Evolutionary conservation across 2,888 invertebrate genomes (phyloP), one percentile per base, ranked within the genome.

Genomic region (Bugulina stolonifera): DNA sequence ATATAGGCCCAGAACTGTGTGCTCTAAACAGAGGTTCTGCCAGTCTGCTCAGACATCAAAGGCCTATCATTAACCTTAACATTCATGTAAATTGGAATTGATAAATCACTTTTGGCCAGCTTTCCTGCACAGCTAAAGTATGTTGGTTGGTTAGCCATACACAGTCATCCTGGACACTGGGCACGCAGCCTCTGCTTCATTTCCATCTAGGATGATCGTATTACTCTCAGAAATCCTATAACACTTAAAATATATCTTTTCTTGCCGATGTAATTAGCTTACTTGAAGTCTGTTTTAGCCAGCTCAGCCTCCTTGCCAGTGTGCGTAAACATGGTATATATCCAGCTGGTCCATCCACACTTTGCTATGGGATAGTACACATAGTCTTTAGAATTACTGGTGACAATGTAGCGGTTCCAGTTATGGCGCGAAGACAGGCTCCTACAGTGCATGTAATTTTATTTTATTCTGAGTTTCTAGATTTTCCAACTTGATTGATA

Each of bases 281-380:
- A 57, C 57, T 57, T 18, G 23, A 57, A 57, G 14, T 23, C 23
- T n/a, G 14, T 57, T n/a, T 57, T 3, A n/a, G 14, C 23, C 23
- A 25, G 57, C 23, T 57, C 57, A n/a, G 14, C 57, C 23, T 18
- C n/a, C n/a, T 64, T 64, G 27, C 64, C 64, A 64, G 64, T 32
- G 5, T 22, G 10, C 25, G 14, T n/a, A 27, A 64, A 64, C 64
- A 64, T 64, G 32, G 32, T 32, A 32, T 64, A 64, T 25, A 27
- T 32, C 64, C 64, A 64, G 64, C 29, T 64, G 27, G 64, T 64
- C 64, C 64, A 64, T 3, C 64, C 64, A 34, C 64, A 64, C 34
- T 64, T 64, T 27, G 64, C 64, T 64, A 64, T 64, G 3, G 64
- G 64, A 32, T 64, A 64, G n/a, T 64, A 64, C 14, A 32, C 64